These are phyloP conservation scores for Corythaixoides concolor DNA, from an alignment of 2,113 vertebrate species.

Conservation along the genomic window DNA sequence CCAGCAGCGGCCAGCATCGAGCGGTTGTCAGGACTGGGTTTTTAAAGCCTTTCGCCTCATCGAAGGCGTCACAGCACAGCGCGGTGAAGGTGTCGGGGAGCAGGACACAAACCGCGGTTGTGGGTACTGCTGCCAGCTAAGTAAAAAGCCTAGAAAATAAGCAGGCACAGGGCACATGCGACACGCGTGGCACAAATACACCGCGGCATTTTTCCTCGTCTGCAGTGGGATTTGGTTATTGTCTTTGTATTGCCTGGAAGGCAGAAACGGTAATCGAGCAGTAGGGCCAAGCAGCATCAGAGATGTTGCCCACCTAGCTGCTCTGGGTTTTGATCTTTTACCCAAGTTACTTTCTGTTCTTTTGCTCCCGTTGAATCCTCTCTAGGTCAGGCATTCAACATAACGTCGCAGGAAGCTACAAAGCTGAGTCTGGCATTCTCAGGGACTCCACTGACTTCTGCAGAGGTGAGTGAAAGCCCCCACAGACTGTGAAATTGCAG, in stretches of 20 bases:
- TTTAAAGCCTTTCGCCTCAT: neutral
- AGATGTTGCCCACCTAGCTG: neutral
- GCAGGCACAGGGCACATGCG: accelerated
- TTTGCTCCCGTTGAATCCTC: neutral
- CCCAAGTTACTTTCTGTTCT: neutral
- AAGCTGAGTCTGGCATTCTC: constrained; percentile 87
- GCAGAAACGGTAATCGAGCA: neutral
- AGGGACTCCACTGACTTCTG: constrained; percentile 76
- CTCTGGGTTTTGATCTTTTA: neutral
- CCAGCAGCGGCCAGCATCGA: accelerated
- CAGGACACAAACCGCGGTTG: neutral
- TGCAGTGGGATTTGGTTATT: neutral
- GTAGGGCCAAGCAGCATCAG: neutral
- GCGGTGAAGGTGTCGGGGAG: neutral
- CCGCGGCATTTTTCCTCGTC: accelerated
- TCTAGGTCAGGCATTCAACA: constrained; percentile 81
- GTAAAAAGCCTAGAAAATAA: neutral
- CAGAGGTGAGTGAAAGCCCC: constrained; percentile 73
- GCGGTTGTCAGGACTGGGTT: accelerated
- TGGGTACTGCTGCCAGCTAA: accelerated
- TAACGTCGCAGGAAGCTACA: constrained; percentile 84
- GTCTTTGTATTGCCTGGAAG: neutral
- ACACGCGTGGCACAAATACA: accelerated
- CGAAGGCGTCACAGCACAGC: neutral
- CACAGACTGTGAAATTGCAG: neutral